Evolutionary conservation across 2,113 vertebrate genomes (phyloP).

Genomic region (Cheilinus undulatus): DNA sequence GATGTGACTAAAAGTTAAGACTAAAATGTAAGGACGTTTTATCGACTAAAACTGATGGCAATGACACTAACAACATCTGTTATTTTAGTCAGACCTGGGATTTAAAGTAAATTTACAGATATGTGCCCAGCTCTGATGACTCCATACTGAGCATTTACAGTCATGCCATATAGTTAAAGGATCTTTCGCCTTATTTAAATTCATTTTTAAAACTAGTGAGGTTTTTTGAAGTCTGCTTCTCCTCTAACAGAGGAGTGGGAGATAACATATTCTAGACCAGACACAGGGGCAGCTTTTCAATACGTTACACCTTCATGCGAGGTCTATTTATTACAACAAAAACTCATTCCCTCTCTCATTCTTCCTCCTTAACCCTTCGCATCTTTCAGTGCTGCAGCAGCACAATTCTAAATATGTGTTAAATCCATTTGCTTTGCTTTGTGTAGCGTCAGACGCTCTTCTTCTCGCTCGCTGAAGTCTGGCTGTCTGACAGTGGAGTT

Average conservation of each 20-base stretch:
- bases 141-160: neutral
- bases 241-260: neutral
- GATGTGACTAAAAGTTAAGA: too few species aligned
- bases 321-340: slow-evolving; percentile 44
- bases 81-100: too few species aligned
- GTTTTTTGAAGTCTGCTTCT: neutral
- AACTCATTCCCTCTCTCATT: slow-evolving; percentile 28
- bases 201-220: neutral
- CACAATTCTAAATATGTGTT: slow-evolving; percentile 59
- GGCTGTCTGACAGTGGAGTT: slow-evolving; percentile 51
- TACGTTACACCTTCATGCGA: slow-evolving; percentile 27
- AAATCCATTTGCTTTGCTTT: slow-evolving; percentile 67
- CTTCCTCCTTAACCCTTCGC: slow-evolving; percentile 42
- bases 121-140: too few species aligned
- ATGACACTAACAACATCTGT: too few species aligned
- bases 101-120: too few species aligned
- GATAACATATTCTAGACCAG: slow-evolving; percentile 1
- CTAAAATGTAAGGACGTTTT: too few species aligned
- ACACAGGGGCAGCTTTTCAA: slow-evolving; percentile 7
- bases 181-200: slow-evolving; percentile 6
- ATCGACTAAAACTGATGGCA: too few species aligned
- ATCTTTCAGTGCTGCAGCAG: slow-evolving; percentile 42
- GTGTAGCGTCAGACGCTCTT: slow-evolving; percentile 30
- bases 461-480: slow-evolving; percentile 18
- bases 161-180: neutral